A percentile compares a stretch with the other conserved stretches of the same genome.
Conservation (phyloP, 2,888 invertebrate species). For the Cheilosia pagana region DNA sequence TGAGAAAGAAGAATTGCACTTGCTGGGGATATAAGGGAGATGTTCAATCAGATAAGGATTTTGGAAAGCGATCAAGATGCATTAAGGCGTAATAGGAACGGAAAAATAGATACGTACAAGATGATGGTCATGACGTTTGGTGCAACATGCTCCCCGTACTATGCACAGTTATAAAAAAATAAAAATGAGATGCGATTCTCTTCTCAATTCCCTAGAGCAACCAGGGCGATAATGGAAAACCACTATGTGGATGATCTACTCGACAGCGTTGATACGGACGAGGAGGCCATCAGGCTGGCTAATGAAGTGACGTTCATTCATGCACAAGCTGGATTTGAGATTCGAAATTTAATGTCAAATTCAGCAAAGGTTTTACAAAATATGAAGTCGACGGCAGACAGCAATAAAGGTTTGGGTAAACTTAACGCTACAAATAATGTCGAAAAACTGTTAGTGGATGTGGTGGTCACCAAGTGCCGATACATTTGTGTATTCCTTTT, state of each 20-base stretch:
- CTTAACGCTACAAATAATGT: background rate
- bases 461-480: slow-evolving; percentile 72
- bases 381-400: background rate
- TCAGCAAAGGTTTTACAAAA: background rate
- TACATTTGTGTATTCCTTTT: slow-evolving; percentile 60
- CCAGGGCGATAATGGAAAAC: slow-evolving; percentile 69
- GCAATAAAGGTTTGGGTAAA: background rate
- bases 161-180: slow-evolving; percentile 74
- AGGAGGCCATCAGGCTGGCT: slow-evolving; percentile 49
- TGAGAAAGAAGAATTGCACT: slow-evolving; percentile 8
- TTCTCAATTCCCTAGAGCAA: slow-evolving; percentile 68
- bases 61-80: background rate
- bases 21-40: background rate
- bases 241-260: slow-evolving; percentile 77
- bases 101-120: background rate
- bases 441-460: slow-evolving; percentile 66
- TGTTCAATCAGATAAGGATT: background rate
- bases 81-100: slow-evolving; percentile 4
- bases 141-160: slow-evolving; percentile 20
- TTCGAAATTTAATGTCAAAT: slow-evolving; percentile 75
- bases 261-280: slow-evolving; percentile 70
- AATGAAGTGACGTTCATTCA: slow-evolving; percentile 33
- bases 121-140: slow-evolving; percentile 32
- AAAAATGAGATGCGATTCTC: slow-evolving; percentile 76
- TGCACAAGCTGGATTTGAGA: slow-evolving; percentile 35